Percentiles rank a stretch among this genome's conserved stretches.
phyloP scores from a whole-genome alignment of 2,888 invertebrate genomes.

The Alviniconcha strummeri region DNA sequence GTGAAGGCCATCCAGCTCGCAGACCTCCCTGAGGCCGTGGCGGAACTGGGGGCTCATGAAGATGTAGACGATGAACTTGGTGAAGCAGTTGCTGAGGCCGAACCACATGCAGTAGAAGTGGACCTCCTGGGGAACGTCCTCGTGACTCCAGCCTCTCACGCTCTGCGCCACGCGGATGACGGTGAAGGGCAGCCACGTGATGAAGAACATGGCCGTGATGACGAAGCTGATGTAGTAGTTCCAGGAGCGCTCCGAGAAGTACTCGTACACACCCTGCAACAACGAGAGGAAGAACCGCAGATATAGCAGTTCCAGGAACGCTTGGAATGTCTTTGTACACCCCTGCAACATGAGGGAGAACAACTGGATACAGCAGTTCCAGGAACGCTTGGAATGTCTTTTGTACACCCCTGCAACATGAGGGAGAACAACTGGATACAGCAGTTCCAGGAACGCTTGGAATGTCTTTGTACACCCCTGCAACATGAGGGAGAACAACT shows the following conservation, averaged over 20 bases:
- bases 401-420: too few relatives aligned
- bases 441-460: too few relatives aligned
- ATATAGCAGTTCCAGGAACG: background rate
- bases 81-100: constrained; percentile 94
- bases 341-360: too few relatives aligned
- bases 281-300: too few relatives aligned
- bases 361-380: too few relatives aligned
- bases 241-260: constrained; percentile 63
- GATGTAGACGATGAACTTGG: constrained; percentile 94
- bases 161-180: constrained; percentile 86
- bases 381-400: too few relatives aligned
- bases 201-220: constrained; percentile 91
- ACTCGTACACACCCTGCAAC: constrained; percentile 50
- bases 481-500: too few relatives aligned
- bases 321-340: background rate
- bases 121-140: constrained; percentile 74
- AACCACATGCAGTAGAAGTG: constrained; percentile 96
- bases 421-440: too few relatives aligned
- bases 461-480: too few relatives aligned
- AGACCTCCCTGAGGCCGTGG: constrained; percentile 79
- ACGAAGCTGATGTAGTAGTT: constrained; percentile 95
- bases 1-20: constrained; percentile 25
- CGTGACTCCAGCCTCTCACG: constrained; percentile 77
- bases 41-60: constrained; percentile 94
- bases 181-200: constrained; percentile 95